Evolutionary conservation across 2,113 vertebrate species (phyloP).

Genomic region (Cyphomyrus discorhynchus): DNA sequence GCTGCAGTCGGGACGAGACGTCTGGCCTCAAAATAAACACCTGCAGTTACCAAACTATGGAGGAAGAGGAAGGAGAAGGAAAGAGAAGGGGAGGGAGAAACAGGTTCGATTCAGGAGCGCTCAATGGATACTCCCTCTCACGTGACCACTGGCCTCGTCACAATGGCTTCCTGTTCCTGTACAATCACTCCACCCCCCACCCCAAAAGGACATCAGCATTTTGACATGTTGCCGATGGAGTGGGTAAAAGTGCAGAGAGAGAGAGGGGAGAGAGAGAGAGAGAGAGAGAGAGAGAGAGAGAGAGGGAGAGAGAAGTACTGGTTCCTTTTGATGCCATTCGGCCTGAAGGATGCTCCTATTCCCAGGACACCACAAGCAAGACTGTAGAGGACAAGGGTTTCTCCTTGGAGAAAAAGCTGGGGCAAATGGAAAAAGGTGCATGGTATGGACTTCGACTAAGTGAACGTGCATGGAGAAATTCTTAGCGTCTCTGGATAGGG

Average conservation of each 20-base stretch:
- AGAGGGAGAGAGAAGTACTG: conserved; percentile 30
- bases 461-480: conserved; percentile 38
- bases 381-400: conserved; percentile 36
- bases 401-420: conserved; percentile 51
- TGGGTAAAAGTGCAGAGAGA: conserved; percentile 45
- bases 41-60: conserved; percentile 50
- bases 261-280: background rate
- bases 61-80: conserved; percentile 19
- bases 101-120: conserved; percentile 56
- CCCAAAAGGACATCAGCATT: conserved; percentile 60
- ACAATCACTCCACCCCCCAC: conserved; percentile 52
- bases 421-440: conserved; percentile 54
- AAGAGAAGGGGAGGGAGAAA: conserved; percentile 12
- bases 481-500: conserved; percentile 22
- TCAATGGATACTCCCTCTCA: conserved; percentile 68
- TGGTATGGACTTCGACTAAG: conserved; percentile 55
- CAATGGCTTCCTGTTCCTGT: conserved; percentile 75
- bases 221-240: conserved; percentile 45
- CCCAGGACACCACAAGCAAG: conserved; percentile 40
- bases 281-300: conserved; percentile 4
- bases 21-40: conserved; percentile 36
- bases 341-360: conserved; percentile 47
- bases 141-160: conserved; percentile 69
- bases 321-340: conserved; percentile 44
- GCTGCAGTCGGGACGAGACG: conserved; percentile 38